A percentile compares a stretch with the other conserved stretches of the same genome.
phyloP scores from a whole-genome alignment of 2,888 invertebrate species.

The Drosophila austrosaltans region DNA sequence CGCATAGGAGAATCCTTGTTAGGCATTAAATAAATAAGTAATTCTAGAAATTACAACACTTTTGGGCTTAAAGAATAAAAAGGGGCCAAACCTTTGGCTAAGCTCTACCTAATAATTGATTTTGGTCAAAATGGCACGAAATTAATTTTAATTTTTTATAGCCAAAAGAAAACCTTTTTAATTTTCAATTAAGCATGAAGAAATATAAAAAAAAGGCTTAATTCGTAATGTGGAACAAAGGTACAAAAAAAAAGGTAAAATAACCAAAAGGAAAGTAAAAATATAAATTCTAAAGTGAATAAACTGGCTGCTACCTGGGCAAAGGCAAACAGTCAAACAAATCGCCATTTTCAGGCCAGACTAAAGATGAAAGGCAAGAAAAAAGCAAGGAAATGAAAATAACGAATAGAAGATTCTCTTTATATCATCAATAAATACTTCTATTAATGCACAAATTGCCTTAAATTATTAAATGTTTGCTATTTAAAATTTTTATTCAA shows the following conservation, averaged over 20 bases:
- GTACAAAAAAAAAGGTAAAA: neutral
- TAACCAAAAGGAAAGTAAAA: neutral
- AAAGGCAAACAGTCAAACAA: conserved; percentile 10
- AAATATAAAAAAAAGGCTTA: conserved; percentile 46
- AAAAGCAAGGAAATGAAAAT: neutral
- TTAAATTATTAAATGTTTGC: no score
- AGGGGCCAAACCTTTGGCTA: neutral
- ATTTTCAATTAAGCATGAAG: conserved; percentile 69
- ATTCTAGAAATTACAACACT: conserved; percentile 16
- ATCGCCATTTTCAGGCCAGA: conserved; percentile 9
- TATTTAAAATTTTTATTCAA: no score
- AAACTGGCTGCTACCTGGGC: conserved; percentile 1
- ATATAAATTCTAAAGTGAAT: neutral
- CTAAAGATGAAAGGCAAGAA: neutral
- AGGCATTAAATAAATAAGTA: conserved; percentile 23
- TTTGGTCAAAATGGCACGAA: conserved; percentile 55
- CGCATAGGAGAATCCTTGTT: conserved; percentile 35
- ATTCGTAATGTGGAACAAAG: conserved; percentile 16
- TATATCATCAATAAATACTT: neutral
- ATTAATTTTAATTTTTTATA: conserved; percentile 77
- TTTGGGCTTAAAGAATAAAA: conserved; percentile 12
- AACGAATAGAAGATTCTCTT: conserved; percentile 3
- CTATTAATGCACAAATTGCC: no score
- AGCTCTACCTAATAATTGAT: conserved; percentile 8
- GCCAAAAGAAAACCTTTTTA: conserved; percentile 59